Conservation (phyloP, 1,140 invertebrate genomes). For the Caenorhabditis briggsae region DNA sequence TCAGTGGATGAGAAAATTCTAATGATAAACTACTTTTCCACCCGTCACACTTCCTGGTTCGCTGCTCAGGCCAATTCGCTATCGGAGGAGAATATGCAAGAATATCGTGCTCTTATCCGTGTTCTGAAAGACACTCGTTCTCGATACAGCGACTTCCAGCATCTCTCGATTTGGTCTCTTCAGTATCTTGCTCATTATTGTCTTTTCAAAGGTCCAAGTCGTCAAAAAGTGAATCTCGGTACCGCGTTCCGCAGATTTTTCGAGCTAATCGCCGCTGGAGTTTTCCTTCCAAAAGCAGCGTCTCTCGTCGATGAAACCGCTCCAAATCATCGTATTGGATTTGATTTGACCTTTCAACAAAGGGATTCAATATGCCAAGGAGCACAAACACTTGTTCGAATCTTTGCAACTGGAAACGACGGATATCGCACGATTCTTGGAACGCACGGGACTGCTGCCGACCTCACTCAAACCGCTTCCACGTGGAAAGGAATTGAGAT, state of each 20-base stretch:
- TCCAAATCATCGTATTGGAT: conserved; percentile 29
- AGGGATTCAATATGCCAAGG: conserved; percentile 10
- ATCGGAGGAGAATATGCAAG: not conserved
- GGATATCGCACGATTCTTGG: conserved; percentile 26
- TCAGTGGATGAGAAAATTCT: conserved; percentile 5
- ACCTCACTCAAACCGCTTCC: conserved; percentile 9
- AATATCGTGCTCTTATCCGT: conserved; percentile 1
- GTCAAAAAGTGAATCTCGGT: not conserved
- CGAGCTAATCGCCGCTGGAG: not conserved
- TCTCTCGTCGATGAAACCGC: not conserved
- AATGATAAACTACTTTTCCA: conserved; percentile 22
- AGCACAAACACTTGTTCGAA: conserved; percentile 15
- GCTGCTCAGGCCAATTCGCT: no score
- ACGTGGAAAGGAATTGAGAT: conserved; percentile 28
- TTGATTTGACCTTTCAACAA: conserved; percentile 12
- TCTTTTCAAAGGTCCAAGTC: not conserved
- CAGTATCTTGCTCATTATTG: conserved; percentile 20
- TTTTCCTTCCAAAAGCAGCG: not conserved
- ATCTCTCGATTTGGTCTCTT: conserved; percentile 2
- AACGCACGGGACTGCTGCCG: not conserved
- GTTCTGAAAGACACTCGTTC: conserved; percentile 24
- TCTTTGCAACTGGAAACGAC: conserved; percentile 16
- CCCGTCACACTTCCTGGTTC: not conserved
- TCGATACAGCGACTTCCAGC: not conserved
- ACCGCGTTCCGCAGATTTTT: conserved; percentile 37